Conservation (phyloP, 2,888 invertebrate genomes). For the Torymus texanus region DNA sequence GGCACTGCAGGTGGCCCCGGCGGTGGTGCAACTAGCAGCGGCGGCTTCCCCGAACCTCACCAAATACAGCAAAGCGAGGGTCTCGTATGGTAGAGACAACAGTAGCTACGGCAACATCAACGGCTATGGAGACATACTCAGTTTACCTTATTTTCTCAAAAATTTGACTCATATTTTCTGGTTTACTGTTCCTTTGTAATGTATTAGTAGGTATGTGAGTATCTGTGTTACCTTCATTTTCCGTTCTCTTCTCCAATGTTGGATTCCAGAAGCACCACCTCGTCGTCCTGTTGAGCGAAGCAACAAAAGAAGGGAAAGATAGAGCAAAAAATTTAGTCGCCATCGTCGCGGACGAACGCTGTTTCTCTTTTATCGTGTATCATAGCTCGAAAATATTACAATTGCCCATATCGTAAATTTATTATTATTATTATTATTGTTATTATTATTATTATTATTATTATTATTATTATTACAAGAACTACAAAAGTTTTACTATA, state of each 20-base stretch:
- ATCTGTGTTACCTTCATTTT: not conserved
- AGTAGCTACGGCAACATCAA: constrained; percentile 61
- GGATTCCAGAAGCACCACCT: not conserved
- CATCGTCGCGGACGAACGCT: constrained; percentile 41
- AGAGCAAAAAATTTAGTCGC: not conserved
- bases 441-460: constrained; percentile 55
- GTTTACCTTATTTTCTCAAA: constrained; percentile 66
- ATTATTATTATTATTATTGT: constrained; percentile 13
- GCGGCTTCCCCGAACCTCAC: constrained; percentile 85
- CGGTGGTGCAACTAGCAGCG: constrained; percentile 80
- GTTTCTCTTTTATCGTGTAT: constrained; percentile 51
- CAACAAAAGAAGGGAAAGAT: not conserved
- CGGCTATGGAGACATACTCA: constrained; percentile 48
- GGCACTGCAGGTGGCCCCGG: constrained; percentile 84
- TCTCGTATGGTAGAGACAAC: constrained; percentile 82
- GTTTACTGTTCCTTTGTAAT: not conserved
- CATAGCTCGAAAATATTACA: constrained; percentile 36
- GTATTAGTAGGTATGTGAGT: no score
- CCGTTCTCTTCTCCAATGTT: not conserved
- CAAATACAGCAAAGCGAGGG: constrained; percentile 85
- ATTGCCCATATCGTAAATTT: constrained; percentile 18
- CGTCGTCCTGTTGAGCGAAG: not conserved
- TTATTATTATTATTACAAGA: constrained; percentile 58
- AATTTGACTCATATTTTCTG: constrained; percentile 58
- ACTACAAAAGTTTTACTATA: no score